These are phyloP conservation scores for Smithornis capensis DNA, from an alignment of 2,113 vertebrate species.

Conservation along the genomic window DNA sequence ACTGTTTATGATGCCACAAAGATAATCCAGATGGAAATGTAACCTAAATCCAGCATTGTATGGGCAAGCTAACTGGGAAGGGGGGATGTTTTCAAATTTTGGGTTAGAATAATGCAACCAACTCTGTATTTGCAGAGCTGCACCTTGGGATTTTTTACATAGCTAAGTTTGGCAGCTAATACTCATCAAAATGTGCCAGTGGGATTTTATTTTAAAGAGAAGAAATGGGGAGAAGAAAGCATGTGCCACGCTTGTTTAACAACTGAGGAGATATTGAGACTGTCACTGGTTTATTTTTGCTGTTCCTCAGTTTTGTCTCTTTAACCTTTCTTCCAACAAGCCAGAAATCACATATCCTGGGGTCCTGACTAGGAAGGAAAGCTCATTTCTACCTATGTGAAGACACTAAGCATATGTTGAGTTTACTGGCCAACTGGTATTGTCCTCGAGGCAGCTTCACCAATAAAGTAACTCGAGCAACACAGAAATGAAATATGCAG, in stretches of 20 bases:
- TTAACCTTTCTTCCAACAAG: neutral
- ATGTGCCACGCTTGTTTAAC: neutral
- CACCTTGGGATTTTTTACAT: neutral
- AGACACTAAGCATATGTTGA: slow-evolving; percentile 42
- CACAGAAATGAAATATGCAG: neutral
- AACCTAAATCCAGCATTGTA: neutral
- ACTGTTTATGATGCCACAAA: neutral
- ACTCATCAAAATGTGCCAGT: neutral
- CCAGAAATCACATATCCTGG: neutral
- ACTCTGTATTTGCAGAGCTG: neutral
- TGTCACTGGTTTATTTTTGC: neutral
- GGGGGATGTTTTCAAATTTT: neutral
- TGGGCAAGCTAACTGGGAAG: neutral
- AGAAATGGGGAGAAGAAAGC: neutral
- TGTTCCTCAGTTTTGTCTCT: neutral
- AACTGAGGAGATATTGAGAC: neutral
- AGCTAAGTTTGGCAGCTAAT: neutral
- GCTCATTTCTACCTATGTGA: neutral
- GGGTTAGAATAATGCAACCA: neutral
- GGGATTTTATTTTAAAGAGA: neutral
- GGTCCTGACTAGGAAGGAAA: slow-evolving; percentile 3
- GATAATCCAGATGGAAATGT: neutral
- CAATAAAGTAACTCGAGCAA: slow-evolving; percentile 42
- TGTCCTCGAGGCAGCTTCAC: slow-evolving; percentile 52
- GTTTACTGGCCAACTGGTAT: slow-evolving; percentile 53